Percentiles rank a stretch among this genome's conserved stretches.
Evolutionary conservation across 2,797 vertebrate genomes (phyloP).

Genomic region (Sternarchorhynchus goeldii): DNA sequence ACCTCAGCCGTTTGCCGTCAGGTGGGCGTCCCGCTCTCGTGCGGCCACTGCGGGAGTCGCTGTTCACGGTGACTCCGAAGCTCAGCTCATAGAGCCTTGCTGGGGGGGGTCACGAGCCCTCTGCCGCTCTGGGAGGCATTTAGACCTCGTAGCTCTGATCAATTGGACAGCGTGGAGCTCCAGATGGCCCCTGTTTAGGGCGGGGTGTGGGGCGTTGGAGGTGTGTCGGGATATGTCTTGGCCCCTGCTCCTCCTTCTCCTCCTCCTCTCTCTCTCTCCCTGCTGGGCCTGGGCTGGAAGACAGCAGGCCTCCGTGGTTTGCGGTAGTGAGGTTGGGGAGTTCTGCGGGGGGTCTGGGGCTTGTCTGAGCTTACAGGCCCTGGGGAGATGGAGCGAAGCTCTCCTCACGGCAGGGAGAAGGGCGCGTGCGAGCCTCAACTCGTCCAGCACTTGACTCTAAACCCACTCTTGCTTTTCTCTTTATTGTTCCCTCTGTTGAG

Average conservation of each 20-base stretch:
- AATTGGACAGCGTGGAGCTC: constrained; percentile 23
- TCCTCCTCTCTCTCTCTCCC: constrained; percentile 27
- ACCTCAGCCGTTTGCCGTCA: constrained; percentile 78
- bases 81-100: constrained; percentile 12
- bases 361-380: constrained; percentile 74
- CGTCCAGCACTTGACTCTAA: constrained; percentile 76
- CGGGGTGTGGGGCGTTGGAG: constrained; percentile 8
- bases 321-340: constrained; percentile 70
- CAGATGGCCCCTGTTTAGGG: constrained; percentile 22
- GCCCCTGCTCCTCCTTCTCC: constrained; percentile 13
- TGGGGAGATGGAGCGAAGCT: constrained; percentile 51
- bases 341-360: constrained; percentile 73
- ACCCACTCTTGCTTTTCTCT: constrained; percentile 68
- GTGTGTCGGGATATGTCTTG: constrained; percentile 30
- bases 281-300: constrained; percentile 20
- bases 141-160: constrained; percentile 35
- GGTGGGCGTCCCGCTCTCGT: constrained; percentile 36
- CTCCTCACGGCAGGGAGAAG: constrained; percentile 73
- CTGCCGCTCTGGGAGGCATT: constrained; percentile 36
- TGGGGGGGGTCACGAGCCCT: background rate
- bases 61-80: constrained; percentile 37
- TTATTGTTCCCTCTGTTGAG: constrained; percentile 34
- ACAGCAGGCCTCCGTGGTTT: constrained; percentile 26
- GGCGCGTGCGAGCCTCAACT: constrained; percentile 86
- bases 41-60: background rate